Base-by-base conservation (phyloP, 2,888 invertebrate genomes). In the Leptarthrus brevirostris region DNA sequence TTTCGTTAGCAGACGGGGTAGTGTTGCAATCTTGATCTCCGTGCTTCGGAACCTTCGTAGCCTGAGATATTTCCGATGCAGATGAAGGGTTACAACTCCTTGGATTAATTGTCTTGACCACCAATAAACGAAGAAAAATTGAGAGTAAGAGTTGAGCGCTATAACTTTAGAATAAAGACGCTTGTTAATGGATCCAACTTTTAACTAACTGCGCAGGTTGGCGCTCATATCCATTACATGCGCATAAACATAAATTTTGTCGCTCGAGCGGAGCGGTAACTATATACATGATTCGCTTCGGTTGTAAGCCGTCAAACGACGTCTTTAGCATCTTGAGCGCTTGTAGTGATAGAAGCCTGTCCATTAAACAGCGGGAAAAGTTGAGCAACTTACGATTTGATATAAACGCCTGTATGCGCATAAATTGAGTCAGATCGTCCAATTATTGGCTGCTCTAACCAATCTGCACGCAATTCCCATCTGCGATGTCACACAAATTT, bases 401-500 rank as follows among this genome's bases (percentile, higher is more conserved):
- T 69, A 36, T 49, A 69, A 16, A 20, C 52, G 34, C 34, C 49
- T 14, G 18, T n/a, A 16, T 34, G 49, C 20, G 20, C 69, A 69
- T 69, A 69, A 69, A 69, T 69, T 30, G 30, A n/a, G 2, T 34
- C 5, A 24, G 52, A 49, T 34, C 52, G 52, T 49, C 69, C 52
- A 69, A 52, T 69, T 69, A 69, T 69, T 49, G 69, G 52, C 52
- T 52, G 52, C 16, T 52, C 14, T 34, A 6, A n/a, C 30, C 18
- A 49, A 69, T 49, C 69, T 52, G 47, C 69, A 69, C 69, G 69
- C 69, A 69, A 69, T 52, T 52, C 52, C 24, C 69, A 30, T 69
- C 52, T 30, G 20, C 36, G 16, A 12, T 69, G 69, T 69, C 69
- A 69, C 69, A 69, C 69, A 69, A 69, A 69, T 69, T 52, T 52